phyloP scores from a whole-genome alignment of 92 coral and sea anemone genomes.

The Palythoa heliodiscus region DNA sequence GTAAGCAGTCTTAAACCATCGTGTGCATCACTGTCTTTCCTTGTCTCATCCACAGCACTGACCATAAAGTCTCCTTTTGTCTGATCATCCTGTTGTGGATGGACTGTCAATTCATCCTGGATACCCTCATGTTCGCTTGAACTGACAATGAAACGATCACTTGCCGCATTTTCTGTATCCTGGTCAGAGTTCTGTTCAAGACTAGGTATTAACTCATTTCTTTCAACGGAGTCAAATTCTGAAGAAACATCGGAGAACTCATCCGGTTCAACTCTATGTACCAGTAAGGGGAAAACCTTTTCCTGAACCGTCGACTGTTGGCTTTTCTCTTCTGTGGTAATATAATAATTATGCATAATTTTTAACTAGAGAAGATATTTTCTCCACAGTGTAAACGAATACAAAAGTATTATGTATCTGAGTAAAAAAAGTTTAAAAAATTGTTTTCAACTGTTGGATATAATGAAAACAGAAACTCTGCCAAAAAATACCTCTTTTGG shows the following conservation, averaged over 20 bases:
- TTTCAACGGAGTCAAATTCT: slow-evolving; percentile 73
- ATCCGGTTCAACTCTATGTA: background rate
- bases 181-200: slow-evolving; percentile 42
- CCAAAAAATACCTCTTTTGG: too few species aligned
- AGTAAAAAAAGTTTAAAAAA: too few species aligned
- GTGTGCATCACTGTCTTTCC: background rate
- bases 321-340: too few species aligned
- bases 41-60: background rate
- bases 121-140: background rate
- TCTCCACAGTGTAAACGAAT: too few species aligned
- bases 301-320: too few species aligned
- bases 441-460: too few species aligned
- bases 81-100: background rate
- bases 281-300: background rate
- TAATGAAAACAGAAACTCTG: too few species aligned
- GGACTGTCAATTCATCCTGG: background rate
- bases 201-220: slow-evolving; percentile 21
- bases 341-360: too few species aligned
- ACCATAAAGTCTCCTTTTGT: background rate
- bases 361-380: too few species aligned
- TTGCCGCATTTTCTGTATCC: background rate
- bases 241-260: slow-evolving; percentile 76
- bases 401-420: too few species aligned
- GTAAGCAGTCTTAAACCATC: background rate
- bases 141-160: background rate